These are phyloP conservation scores for Oreochromis tanganicae DNA, from an alignment of 2,113 vertebrate species.

Conservation along the genomic window DNA sequence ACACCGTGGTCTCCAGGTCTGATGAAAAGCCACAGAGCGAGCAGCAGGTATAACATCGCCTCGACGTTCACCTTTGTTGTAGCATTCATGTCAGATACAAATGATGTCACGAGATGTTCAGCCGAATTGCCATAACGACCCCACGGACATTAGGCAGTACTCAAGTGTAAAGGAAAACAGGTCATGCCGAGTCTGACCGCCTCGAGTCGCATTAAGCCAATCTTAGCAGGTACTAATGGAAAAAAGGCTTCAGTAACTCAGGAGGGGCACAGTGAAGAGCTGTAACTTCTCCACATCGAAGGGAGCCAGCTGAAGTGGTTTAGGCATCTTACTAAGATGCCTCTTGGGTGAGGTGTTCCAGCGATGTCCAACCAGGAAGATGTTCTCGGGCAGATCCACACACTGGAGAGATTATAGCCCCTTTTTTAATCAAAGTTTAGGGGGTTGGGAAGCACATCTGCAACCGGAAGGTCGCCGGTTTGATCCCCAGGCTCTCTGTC, in stretches of 20 bases:
- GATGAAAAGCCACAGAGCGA: too few relatives aligned
- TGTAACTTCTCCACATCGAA: background rate
- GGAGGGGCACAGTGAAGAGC: background rate
- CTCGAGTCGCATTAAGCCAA: background rate
- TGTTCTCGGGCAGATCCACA: background rate
- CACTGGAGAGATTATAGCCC: background rate
- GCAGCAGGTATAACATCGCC: too few relatives aligned
- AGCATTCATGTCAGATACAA: too few relatives aligned
- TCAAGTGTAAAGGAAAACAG: background rate
- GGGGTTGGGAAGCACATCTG: too few relatives aligned
- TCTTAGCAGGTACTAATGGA: background rate
- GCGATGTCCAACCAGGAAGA: background rate
- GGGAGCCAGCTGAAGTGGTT: background rate
- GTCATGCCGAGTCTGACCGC: fast-evolving
- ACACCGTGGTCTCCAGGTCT: too few relatives aligned
- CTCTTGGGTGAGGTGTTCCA: background rate
- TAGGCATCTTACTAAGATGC: background rate
- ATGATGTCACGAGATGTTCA: too few relatives aligned
- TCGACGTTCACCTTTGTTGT: too few relatives aligned
- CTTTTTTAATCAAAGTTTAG: background rate
- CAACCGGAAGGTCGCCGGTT: too few relatives aligned
- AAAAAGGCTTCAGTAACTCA: background rate
- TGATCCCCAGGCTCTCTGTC: too few relatives aligned
- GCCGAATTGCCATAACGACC: background rate
- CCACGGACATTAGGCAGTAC: background rate